Evolutionary conservation across 2,888 invertebrate species (phyloP), one percentile per base, ranked within the genome.

Genomic region (Atethmia centrago): DNA sequence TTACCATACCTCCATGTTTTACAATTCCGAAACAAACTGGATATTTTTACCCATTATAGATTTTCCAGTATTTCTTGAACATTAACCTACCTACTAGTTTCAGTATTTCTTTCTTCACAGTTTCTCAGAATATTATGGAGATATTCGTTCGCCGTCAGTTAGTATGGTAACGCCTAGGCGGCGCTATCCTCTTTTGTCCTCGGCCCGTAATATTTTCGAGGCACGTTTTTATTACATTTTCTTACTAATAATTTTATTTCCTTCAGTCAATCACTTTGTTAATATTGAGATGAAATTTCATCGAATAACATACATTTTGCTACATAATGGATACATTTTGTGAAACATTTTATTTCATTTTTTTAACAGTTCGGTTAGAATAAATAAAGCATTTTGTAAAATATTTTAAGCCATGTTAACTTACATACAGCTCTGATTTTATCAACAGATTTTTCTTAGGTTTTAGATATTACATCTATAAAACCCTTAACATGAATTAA

Each of bases 161-260:
- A 42, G 28, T 65, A n/a, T n/a, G 47, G 74, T 28, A 58, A 9
- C 28, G 8, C 51, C 5, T 55, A 19, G 2, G 28, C 21, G 53
- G 31, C n/a, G 19, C 16, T 47, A 16, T 42, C 10, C 4, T 10
- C 21, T 3, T 21, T 3, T n/a, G 21, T 14, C 53, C 25, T 25
- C 28, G 3, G 10, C 28, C 31, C 31, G 3, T 53, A 1, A 53
- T 31, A 69, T 64, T 67, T 12, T 28, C 16, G 28, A 36, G 59
- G 10, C 25, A 45, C n/a, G 25, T 47, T 74, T 69, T 74, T 53
- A 69, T 58, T 25, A 63, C 63, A 74, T 55, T 53, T 63, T 58
- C 56, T 64, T 59, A 45, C 51, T 45, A 63, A 68, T 63, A 16
- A 66, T 66, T 78, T 69, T 0, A 74, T 74, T 61, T 69, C 56